Conservation (phyloP, 2,888 invertebrate genomes). For the Acheta domesticus region DNA sequence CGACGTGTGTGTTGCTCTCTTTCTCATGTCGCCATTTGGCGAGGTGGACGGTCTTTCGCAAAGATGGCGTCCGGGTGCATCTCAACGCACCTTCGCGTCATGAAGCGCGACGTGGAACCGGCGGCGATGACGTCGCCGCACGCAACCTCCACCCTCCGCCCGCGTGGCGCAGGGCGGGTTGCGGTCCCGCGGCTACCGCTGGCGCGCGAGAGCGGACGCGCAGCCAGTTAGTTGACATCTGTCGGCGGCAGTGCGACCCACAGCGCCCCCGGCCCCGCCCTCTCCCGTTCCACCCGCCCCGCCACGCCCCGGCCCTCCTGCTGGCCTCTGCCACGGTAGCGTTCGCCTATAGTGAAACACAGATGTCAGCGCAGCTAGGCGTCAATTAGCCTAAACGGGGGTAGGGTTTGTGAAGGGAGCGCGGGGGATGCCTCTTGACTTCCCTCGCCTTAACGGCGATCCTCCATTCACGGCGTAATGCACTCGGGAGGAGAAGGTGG, state of each 20-base stretch:
- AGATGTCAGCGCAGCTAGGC: constrained; percentile 32
- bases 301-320: neutral
- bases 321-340: neutral
- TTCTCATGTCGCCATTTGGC: too few species aligned
- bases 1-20: too few species aligned
- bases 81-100: too few species aligned
- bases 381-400: constrained; percentile 32
- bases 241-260: constrained; percentile 19
- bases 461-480: constrained; percentile 34
- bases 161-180: neutral
- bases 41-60: too few species aligned
- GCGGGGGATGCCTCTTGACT: constrained; percentile 27
- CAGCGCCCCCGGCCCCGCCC: neutral
- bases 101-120: neutral
- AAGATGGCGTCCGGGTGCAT: too few species aligned
- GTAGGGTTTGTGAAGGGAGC: constrained; percentile 25
- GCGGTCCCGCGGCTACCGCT: neutral
- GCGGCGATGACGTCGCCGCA: neutral
- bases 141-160: neutral
- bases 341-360: constrained; percentile 27
- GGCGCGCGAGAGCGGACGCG: constrained; percentile 18
- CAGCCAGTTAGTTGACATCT: constrained; percentile 31
- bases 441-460: constrained; percentile 20
- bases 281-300: neutral
- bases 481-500: constrained; percentile 23